Evolutionary conservation across 2,888 invertebrate genomes (phyloP).

Genomic region (Listrodromus nycthemerus): DNA sequence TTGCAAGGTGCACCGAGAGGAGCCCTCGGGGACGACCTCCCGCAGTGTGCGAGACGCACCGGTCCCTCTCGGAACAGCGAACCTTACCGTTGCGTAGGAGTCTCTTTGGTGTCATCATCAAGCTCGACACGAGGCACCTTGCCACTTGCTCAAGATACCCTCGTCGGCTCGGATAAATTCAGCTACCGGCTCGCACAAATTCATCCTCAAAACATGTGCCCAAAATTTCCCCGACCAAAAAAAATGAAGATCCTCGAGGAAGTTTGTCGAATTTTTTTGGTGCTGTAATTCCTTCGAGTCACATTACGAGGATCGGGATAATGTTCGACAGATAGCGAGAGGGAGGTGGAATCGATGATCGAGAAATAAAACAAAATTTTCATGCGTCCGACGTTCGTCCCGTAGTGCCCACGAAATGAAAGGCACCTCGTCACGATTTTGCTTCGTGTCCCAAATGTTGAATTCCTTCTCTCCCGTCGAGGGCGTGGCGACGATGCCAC

Average conservation of each 20-base stretch:
- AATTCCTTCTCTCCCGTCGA: slow-evolving; percentile 75
- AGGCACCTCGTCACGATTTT: slow-evolving; percentile 57
- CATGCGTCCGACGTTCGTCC: slow-evolving; percentile 11
- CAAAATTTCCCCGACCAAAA: not conserved
- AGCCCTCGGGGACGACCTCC: slow-evolving; percentile 58
- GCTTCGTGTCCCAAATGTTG: slow-evolving; percentile 82
- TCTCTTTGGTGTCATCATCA: slow-evolving; percentile 61
- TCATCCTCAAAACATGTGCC: slow-evolving; percentile 39
- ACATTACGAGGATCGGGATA: not conserved
- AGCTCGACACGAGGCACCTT: slow-evolving; percentile 26
- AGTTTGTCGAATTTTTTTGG: not conserved
- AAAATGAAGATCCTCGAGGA: not conserved
- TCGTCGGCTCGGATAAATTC: not conserved
- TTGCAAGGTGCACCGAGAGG: slow-evolving; percentile 63
- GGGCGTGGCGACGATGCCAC: slow-evolving; percentile 61
- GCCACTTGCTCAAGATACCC: slow-evolving; percentile 1
- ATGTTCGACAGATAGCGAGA: not conserved
- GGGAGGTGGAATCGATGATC: slow-evolving; percentile 13
- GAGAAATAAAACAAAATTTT: slow-evolving; percentile 38
- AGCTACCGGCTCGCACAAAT: slow-evolving; percentile 28
- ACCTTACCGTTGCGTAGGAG: slow-evolving; percentile 58
- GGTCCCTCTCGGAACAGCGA: slow-evolving; percentile 34
- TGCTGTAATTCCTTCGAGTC: not conserved
- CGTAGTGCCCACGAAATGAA: slow-evolving; percentile 34
- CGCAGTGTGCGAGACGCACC: slow-evolving; percentile 57